Base-by-base conservation (phyloP, 2,888 invertebrate species). In the Parapristionchus giblindavisi region DNA sequence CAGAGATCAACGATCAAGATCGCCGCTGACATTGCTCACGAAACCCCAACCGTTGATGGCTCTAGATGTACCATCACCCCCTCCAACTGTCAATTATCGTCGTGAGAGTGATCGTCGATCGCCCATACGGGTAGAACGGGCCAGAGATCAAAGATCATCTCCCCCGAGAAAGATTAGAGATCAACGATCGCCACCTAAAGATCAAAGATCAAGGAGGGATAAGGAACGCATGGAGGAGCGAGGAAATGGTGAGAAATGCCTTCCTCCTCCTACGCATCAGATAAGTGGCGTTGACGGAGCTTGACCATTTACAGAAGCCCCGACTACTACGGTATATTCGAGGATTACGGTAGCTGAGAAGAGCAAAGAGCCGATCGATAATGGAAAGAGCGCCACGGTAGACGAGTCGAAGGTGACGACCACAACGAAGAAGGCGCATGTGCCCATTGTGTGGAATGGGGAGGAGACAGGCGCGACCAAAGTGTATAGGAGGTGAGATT, bases 381-480 rank as follows among this genome's bases (percentile, higher is more conserved):
- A 48, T 43, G 32, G 1, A n/a, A n/a, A 51, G 43, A 66, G 2
- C 48, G 48, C 11, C 14, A 51, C 29, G 48, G 51, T n/a, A 8
- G 63, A 63, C 21, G 32, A 48, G 48, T 29, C 43, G 51, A 51
- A 29, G 29, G 66, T 32, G n/a, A n/a, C n/a, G n/a, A n/a, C n/a
- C n/a, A n/a, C n/a, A 32, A 36, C 43, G 48, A 66, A 36, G 34
- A 43, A 66, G 66, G 51, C 32, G 36, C 66, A 66, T n/a, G 11
- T 34, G 17, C 66, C 66, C 48, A 66, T 66, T 32, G 66, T 66
- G 32, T 66, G 66, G 66, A 51, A 66, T 66, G 66, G 24, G 1
- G 24, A 27, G 32, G 66, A 66, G 66, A 66, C 66, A 14, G 48
- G 34, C 24, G 66, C 43, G 32, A 66, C 29, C 48, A 66, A 43